Conservation (phyloP, 2,888 invertebrate species). For the Coleophora flavipennella region DNA sequence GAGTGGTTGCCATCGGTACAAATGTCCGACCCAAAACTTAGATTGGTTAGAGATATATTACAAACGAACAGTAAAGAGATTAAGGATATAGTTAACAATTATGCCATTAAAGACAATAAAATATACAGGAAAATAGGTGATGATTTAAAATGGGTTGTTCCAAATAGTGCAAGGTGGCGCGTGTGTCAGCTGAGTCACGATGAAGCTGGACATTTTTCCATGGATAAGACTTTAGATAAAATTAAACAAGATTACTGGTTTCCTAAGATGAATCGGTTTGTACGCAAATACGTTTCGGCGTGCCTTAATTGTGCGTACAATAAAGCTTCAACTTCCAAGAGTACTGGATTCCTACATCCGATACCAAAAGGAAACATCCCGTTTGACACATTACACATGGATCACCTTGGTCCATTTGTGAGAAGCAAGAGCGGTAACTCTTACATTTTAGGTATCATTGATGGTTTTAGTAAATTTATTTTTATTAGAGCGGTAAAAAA, state of each 20-base stretch:
- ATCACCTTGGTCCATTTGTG: constrained; percentile 15
- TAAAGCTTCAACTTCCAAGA: constrained; percentile 7
- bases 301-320: constrained; percentile 12
- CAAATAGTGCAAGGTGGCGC: neutral
- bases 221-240: constrained; percentile 14
- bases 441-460: constrained; percentile 7
- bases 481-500: constrained; percentile 12
- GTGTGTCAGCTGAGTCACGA: neutral
- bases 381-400: constrained; percentile 12
- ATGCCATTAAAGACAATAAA: neutral
- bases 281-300: constrained; percentile 13
- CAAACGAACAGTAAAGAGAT: neutral
- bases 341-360: constrained; percentile 5
- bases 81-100: neutral
- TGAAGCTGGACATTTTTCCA: constrained; percentile 19
- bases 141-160: neutral
- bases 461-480: constrained; percentile 16
- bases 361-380: constrained; percentile 8
- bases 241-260: constrained; percentile 14
- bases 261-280: constrained; percentile 13
- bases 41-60: neutral
- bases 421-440: constrained; percentile 11
- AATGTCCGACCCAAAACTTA: neutral
- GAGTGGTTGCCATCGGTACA: constrained; percentile 2
- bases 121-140: neutral